Evolutionary conservation across 2,797 vertebrate genomes (phyloP), one percentile per base, ranked within the genome.

Genomic region (Characodon lateralis): DNA sequence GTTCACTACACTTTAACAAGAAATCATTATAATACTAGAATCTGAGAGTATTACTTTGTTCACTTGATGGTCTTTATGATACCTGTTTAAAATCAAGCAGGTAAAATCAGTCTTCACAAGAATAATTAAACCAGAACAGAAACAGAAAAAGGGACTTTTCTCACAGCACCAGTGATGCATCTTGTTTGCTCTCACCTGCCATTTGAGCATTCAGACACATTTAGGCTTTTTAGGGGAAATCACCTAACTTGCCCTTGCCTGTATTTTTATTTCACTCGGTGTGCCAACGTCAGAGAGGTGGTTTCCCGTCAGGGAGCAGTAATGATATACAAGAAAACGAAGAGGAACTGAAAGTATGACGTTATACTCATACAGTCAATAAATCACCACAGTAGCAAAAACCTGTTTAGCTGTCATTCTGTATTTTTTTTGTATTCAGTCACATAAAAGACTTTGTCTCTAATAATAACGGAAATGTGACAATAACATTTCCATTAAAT

Each of bases 241-340:
- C 79, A 87, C 88, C 87, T 61, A 73, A 73, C 73, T 71, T 2
- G 55, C 22, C 18, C 1, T 0, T 7, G 13, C 3, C 50, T 26
- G 5, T 50, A 6, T 79, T 73, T 50, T 78, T 51, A 41, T 41
- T 75, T 61, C 71, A 12, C 78, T 48, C 31, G 26, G 65, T 20
- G 58, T 69, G 41, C 10, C 1, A 1, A 3, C 3, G 43, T 48
- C 13, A 72, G 66, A 3, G 22, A 70, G 78, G 89, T 88, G 8
- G 80, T 88, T 92, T 91, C 90, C 89, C 22, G n/a, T 20, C 28
- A 73, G 26, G 5, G 20, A 65, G 59, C 10, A 5, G 12, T 35
- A 5, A 12, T 2, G 55, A 2, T 1, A 9, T 79, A 39, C 68
- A 35, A 14, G 5, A 7, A 7, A n/a, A 43, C 1, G 70, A 48